Evolutionary conservation across 2,797 vertebrate genomes (phyloP).

Genomic region (Fistularia tabacaria): DNA sequence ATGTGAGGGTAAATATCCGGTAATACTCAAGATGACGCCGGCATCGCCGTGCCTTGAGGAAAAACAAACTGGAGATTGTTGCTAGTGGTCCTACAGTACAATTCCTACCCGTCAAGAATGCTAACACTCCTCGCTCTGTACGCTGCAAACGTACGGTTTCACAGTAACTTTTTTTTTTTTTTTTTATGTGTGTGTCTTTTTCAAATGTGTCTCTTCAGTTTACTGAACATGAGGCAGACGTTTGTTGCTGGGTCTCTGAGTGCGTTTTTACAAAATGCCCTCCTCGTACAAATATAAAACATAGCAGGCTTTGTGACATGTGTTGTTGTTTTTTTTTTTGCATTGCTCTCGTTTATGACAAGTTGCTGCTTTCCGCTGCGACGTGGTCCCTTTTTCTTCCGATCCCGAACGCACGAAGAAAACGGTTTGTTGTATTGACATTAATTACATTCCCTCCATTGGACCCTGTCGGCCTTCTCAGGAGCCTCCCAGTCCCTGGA

Average conservation of each 20-base stretch:
- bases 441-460: constrained; percentile 37
- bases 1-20: too few species aligned
- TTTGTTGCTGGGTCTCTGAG: constrained; percentile 66
- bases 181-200: constrained; percentile 23
- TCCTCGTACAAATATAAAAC: constrained; percentile 69
- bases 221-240: constrained; percentile 57
- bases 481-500: constrained; percentile 55
- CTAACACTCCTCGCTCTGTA: constrained; percentile 20
- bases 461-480: constrained; percentile 36
- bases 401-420: constrained; percentile 45
- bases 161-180: constrained; percentile 53
- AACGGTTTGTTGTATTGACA: constrained; percentile 40
- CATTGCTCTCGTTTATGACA: constrained; percentile 46
- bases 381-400: constrained; percentile 48
- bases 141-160: constrained; percentile 31
- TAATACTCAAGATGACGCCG: too few species aligned
- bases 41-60: too few species aligned
- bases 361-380: constrained; percentile 38
- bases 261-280: constrained; percentile 61
- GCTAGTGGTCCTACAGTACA: constrained; percentile 34
- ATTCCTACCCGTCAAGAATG: constrained; percentile 4
- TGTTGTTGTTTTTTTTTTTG: constrained; percentile 30
- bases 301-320: constrained; percentile 41
- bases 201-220: constrained; percentile 30
- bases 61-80: constrained; percentile 8